A percentile compares a stretch with the other conserved stretches of the same genome.
phyloP scores from a whole-genome alignment of 2,113 vertebrate genomes.

The Ranitomeya variabilis region DNA sequence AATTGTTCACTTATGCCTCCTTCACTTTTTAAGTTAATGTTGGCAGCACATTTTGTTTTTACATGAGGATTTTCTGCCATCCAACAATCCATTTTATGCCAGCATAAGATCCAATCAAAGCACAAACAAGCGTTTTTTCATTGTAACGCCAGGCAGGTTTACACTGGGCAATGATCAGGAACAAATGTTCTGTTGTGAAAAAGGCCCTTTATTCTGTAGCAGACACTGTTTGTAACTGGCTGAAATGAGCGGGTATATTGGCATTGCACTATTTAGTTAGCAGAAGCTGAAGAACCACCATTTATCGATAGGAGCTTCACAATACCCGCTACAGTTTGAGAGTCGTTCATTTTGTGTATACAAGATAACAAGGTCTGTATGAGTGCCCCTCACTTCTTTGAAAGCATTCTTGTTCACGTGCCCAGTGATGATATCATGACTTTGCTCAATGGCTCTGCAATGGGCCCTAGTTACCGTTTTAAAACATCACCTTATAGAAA shows the following conservation, averaged over 20 bases:
- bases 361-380: not conserved
- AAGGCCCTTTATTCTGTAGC: not conserved
- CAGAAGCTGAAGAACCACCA: not conserved
- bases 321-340: not conserved
- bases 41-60: no score
- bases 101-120: no score
- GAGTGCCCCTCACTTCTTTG: not conserved
- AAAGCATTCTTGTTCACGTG: slow-evolving; percentile 34
- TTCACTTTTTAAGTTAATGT: no score
- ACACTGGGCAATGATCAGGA: no score
- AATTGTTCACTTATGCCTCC: no score
- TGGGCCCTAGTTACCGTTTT: not conserved
- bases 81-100: no score
- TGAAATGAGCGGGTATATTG: not conserved
- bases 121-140: no score
- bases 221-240: not conserved
- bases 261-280: not conserved
- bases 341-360: not conserved
- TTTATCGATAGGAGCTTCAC: not conserved
- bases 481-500: not conserved
- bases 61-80: no score
- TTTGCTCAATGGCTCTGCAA: not conserved
- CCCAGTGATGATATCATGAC: slow-evolving; percentile 17
- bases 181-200: not conserved
- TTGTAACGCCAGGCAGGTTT: no score